Conservation (phyloP, 2,888 invertebrate genomes). For the Rosalia funebris region DNA sequence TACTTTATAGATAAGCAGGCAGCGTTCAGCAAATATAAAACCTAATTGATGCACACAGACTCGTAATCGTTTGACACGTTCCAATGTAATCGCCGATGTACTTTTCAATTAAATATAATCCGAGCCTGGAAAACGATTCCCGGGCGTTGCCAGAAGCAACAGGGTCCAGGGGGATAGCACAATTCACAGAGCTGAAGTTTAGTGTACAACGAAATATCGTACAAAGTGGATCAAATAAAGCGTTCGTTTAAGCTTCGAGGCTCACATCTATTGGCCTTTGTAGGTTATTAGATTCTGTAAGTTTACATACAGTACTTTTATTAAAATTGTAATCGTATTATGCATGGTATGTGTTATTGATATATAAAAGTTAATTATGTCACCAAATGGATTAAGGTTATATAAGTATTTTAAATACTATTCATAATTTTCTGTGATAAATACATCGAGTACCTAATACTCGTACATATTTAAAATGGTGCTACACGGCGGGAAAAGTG, state of each 20-base stretch:
- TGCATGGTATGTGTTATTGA: not conserved
- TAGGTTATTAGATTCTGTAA: constrained; percentile 19
- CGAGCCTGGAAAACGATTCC: constrained; percentile 50
- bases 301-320: not conserved
- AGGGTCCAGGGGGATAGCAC: constrained; percentile 49
- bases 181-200: constrained; percentile 50
- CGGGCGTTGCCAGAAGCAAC: constrained; percentile 59
- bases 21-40: no score
- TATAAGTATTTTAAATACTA: no score
- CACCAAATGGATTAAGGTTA: no score
- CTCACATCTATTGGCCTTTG: constrained; percentile 13
- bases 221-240: constrained; percentile 32
- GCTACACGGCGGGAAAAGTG: no score
- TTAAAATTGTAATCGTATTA: not conserved
- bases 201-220: constrained; percentile 52
- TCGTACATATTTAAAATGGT: no score
- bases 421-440: no score
- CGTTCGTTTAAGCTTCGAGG: constrained; percentile 10
- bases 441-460: no score
- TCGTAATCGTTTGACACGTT: not conserved
- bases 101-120: constrained; percentile 56
- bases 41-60: not conserved
- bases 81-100: not conserved
- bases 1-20: no score
- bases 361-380: no score